Conservation (phyloP, 2,797 vertebrate genomes). For the Novumbra hubbsi region DNA sequence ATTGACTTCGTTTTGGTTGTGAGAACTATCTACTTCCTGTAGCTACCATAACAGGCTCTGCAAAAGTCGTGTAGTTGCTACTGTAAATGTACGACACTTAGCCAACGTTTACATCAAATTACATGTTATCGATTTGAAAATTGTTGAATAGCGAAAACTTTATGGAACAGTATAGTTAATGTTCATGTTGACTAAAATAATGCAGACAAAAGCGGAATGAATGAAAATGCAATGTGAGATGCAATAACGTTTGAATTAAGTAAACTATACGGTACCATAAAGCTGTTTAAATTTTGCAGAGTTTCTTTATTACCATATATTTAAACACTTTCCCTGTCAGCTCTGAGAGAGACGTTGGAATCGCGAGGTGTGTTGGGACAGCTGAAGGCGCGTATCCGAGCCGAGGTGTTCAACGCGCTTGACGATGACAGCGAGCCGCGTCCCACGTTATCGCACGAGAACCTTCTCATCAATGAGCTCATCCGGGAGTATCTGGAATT, state of each 20-base stretch:
- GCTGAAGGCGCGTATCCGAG: conserved; percentile 88
- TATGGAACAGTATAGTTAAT: too few species aligned
- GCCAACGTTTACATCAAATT: neutral
- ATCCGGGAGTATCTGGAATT: conserved; percentile 93
- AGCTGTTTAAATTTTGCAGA: neutral
- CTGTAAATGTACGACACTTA: too few species aligned
- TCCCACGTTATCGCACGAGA: conserved; percentile 83
- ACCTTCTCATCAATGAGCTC: conserved; percentile 93
- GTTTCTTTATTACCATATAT: neutral
- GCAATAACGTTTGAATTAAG: too few species aligned
- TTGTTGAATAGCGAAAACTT: too few species aligned
- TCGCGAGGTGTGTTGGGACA: conserved; percentile 84
- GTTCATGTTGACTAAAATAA: too few species aligned
- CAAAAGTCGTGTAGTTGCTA: too few species aligned
- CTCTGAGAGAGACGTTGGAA: conserved; percentile 88
- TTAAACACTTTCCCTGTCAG: conserved; percentile 54
- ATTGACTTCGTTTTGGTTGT: too few species aligned
- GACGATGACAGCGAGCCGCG: conserved; percentile 80
- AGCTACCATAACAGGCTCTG: too few species aligned
- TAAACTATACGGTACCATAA: too few species aligned
- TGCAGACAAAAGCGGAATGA: too few species aligned
- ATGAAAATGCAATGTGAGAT: too few species aligned
- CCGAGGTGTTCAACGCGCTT: conserved; percentile 89
- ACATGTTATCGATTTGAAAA: neutral
- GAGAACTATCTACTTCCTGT: too few species aligned